phyloP scores from a whole-genome alignment of 2,888 invertebrate species.

The Meiosimyza decipiens region DNA sequence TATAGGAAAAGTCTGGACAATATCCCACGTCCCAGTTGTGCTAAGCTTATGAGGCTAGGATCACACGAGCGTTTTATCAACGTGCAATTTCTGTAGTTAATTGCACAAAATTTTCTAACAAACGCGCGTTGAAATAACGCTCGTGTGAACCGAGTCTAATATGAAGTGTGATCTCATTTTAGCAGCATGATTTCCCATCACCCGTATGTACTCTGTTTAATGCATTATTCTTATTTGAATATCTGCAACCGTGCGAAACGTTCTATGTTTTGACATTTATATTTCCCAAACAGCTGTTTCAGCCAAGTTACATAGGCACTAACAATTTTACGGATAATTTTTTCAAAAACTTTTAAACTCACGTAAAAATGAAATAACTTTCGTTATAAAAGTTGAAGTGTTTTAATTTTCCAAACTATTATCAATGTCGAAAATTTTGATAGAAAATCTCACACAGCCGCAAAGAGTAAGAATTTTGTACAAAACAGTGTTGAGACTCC shows the following conservation, averaged over 20 bases:
- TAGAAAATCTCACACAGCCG: slow-evolving; percentile 68
- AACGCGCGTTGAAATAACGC: no score
- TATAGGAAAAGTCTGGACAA: no score
- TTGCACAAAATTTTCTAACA: no score
- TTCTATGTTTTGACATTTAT: neutral
- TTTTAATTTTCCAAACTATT: slow-evolving; percentile 3
- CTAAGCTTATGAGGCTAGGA: no score
- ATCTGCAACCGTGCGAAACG: neutral
- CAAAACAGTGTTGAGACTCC: slow-evolving; percentile 82
- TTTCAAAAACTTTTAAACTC: no score
- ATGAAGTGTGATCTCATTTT: no score
- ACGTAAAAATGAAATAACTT: slow-evolving; percentile 32
- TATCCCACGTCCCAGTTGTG: no score
- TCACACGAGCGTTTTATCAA: no score
- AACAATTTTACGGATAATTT: neutral
- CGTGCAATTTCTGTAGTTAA: no score
- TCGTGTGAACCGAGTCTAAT: no score
- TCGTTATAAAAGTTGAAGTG: neutral
- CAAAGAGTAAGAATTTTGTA: slow-evolving; percentile 78
- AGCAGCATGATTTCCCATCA: no score
- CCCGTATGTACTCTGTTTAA: no score
- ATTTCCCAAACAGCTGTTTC: slow-evolving; percentile 24
- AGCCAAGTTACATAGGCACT: slow-evolving; percentile 32
- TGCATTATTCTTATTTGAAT: neutral
- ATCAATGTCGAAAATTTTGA: slow-evolving; percentile 56